Base-by-base conservation (phyloP, 1,140 invertebrate genomes). In the Neodiprion lecontei region DNA sequence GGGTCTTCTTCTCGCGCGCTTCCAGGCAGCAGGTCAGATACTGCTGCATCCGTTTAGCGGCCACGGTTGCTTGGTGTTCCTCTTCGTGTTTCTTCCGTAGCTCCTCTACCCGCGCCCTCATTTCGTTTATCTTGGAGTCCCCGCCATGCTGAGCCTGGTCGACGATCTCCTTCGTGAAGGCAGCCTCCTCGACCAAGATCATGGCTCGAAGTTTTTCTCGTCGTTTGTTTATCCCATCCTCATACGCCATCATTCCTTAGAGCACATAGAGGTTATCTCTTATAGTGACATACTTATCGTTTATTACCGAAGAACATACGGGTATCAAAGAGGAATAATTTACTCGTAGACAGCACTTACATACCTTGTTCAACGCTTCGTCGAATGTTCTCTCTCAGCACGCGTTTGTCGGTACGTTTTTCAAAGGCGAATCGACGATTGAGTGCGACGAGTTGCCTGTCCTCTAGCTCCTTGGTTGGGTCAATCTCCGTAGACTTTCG, bases 31-130 rank as follows among this genome's bases (percentile, higher is more conserved):
- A 75, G 1, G 71, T 53, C 0, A 86, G 49, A 67, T 81, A 81
- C 61, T 84, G 86, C 50, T 86, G 86, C 75, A 79, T 73, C 48
- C 81, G 76, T 74, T 87, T 87, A 0, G 78, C 70, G 0, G 81
- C 70, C 4, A 84, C 79, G 66, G 82, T 23, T 0, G 79, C 70
- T 10, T 81, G 78, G 40, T 76, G 73, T 10, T 78, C 75, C 14
- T 61, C 53, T n/a, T 61, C 53, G 9, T 9, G 53, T 9, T 72
- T 72, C 8, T 72, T 78, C 14, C 69, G 68, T 68, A 81, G 70
- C 53, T 80, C 74, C 48, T 81, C 79, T 7, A 40, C 75, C 49
- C 74, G 76, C 5, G 61, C 74, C 1, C 69, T 74, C 67, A 75
- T 70, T 48, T 83, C 78, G 7, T 75, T 72, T 49, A 80, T 77